Base-by-base conservation (phyloP, 2,888 invertebrate species). In the Archaeoteleia sp. region DNA sequence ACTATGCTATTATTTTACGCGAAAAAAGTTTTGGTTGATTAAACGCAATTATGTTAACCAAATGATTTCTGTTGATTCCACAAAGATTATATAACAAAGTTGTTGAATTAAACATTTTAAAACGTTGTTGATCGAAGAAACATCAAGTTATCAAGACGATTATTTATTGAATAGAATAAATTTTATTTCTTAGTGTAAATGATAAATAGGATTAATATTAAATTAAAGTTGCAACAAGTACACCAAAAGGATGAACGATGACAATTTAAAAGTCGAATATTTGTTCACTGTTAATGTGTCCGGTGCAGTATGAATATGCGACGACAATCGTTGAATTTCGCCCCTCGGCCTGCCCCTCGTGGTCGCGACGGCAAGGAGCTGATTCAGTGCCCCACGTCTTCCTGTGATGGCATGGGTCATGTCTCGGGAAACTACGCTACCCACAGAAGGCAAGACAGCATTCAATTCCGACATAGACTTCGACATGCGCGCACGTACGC, bases 361-460 rank as follows among this genome's bases (percentile, higher is more conserved):
- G 87, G 89, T 81, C 89, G 91, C 83, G 91, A 91, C 84, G 89
- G 89, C 83, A 90, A 90, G 87, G 92, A 92, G 87, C 89, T 92
- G 85, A 89, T 93, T 86, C 92, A 92, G 87, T 94, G 94, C 85
- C 94, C 93, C 71, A 93, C 93, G 77, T 88, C 88, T 83, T 88
- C 88, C 88, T 95, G 94, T 89, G 94, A 94, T 88, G 94, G 94
- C 79, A 91, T 92, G 87, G 95, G 95, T 82, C 95, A 95, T 89
- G 89, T 94, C 85, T 94, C 94, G 80, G 94, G 94, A 83, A 94
- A 93, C 90, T 95, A 94, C 90, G 91, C 93, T 79, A 93, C 94
- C 77, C 95, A 95, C 87, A 91, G 95, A 88, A 95, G 92, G 91
- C 91, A 91, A 91, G 91, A 88, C 89, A 87, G 75, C 75, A 78